phyloP scores from a whole-genome alignment of 2,113 vertebrate species.

The Proterorhinus semilunaris region DNA sequence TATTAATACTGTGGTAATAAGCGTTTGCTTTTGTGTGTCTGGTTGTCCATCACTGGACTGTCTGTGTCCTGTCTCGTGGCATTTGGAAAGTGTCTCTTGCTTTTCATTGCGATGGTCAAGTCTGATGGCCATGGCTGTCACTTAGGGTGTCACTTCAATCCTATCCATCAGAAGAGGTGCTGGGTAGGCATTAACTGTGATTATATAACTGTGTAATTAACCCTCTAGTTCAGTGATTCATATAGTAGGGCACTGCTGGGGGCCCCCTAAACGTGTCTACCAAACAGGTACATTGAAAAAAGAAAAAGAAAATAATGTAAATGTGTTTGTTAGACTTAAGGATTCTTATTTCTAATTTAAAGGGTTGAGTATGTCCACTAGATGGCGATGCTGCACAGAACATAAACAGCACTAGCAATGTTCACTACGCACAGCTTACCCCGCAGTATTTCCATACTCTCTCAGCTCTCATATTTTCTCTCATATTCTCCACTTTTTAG shows the following conservation, averaged over 20 bases:
- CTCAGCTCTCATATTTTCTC: conserved; percentile 18
- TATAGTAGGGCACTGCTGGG: too few relatives aligned
- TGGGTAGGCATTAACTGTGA: background rate
- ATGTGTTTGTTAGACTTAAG: too few relatives aligned
- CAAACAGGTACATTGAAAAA: too few relatives aligned
- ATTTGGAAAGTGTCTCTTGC: conserved; percentile 12
- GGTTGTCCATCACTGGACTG: background rate
- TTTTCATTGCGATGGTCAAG: conserved; percentile 14
- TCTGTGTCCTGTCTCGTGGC: conserved; percentile 5
- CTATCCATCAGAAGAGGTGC: background rate
- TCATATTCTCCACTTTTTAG: background rate
- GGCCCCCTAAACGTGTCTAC: too few relatives aligned
- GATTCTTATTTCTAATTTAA: background rate
- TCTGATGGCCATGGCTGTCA: conserved; percentile 15
- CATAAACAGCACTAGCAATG: background rate
- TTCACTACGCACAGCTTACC: background rate
- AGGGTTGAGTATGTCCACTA: conserved; percentile 35
- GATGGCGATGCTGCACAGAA: conserved; percentile 44
- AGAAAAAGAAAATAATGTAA: too few relatives aligned
- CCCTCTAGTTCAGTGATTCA: background rate
- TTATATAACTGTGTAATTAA: background rate
- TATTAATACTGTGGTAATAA: background rate
- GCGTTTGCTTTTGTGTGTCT: background rate
- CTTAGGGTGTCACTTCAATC: conserved; percentile 17
- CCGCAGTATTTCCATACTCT: conserved; percentile 8